Evolutionary conservation across 2,797 vertebrate genomes (phyloP).

Genomic region (Acipenser transmontanus): DNA sequence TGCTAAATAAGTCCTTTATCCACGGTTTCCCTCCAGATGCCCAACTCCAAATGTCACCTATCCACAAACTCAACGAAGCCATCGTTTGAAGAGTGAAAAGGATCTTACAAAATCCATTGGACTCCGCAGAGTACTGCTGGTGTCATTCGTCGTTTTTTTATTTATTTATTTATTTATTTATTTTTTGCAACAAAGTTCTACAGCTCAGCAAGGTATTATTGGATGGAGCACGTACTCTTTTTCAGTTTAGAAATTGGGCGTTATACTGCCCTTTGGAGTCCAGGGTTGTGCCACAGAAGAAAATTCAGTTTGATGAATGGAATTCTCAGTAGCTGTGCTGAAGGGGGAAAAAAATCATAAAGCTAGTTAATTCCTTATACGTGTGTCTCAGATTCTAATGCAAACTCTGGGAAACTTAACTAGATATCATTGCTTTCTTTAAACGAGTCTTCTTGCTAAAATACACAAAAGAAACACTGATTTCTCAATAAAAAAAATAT

Average conservation of each 20-base stretch:
- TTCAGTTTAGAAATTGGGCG: constrained; percentile 20
- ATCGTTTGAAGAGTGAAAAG: constrained; percentile 20
- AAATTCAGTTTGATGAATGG: constrained; percentile 23
- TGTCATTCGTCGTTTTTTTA: background rate
- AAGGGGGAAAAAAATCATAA: constrained; percentile 28
- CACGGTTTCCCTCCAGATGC: constrained; percentile 23
- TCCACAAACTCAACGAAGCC: constrained; percentile 19
- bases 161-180: no score
- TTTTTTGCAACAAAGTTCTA: constrained; percentile 1
- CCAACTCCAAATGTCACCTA: constrained; percentile 20
- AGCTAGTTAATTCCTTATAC: constrained; percentile 37
- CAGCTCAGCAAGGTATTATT: background rate
- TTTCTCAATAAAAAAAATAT: no score
- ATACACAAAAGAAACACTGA: no score
- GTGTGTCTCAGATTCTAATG: background rate
- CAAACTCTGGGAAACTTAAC: background rate
- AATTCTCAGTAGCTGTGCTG: constrained; percentile 37
- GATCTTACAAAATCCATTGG: constrained; percentile 14
- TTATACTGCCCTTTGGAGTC: constrained; percentile 50
- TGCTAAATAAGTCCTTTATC: constrained; percentile 19
- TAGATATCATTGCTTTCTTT: background rate
- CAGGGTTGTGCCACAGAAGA: constrained; percentile 21
- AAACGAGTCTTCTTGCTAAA: no score
- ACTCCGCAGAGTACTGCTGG: constrained; percentile 6
- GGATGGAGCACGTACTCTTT: constrained; percentile 9